Evolutionary conservation across 2,113 vertebrate genomes (phyloP), one percentile per base, ranked within the genome.

Genomic region (Corythornis madagascariensis): DNA sequence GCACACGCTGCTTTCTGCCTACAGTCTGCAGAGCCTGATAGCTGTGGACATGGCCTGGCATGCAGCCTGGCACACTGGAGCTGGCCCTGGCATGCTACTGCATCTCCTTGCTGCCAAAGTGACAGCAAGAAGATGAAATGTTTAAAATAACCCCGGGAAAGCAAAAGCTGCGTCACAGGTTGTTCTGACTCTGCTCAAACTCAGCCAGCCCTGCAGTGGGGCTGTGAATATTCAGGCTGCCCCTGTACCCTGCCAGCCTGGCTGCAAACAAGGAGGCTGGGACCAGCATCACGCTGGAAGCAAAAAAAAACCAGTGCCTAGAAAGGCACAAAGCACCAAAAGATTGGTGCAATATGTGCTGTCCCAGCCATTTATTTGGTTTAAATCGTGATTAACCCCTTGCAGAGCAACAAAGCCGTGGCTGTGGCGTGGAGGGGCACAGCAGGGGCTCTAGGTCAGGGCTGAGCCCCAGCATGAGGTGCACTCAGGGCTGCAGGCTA

Each of bases 341-440:
- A 28, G 25, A 25, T 1, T 13, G 17, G 8, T 8, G 33, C 25
- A 18, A 1, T 0, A 0, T 2, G 33, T 26, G 61, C 18, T 17
- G 45, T 4, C 50, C 83, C 20, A 1, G 17, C 19, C 16, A 24
- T 35, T 31, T 4, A 1, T 42, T 29, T 26, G 59, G 14, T 29
- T 43, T 66, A 10, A 11, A 24, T 7, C 2, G 56, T 0, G 40
- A 53, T 1, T 28, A 13, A 10, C 26, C 31, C 31, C 25, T 17
- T 5, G 17, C 33, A 56, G 56, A 56, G 40, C 20, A 4, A 35
- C 50, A 38, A 29, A 40, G 38, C 15, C 29, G 28, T 22, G 80
- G 6, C 59, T 7, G 0, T 0, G 31, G 61, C 53, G 8, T 4
- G 2, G 71, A 60, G 53, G 11, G n/a, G 29, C n/a, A 29, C 13